Evolutionary conservation across 1,140 invertebrate species (phyloP).

Genomic region (Drosophila serrata): DNA sequence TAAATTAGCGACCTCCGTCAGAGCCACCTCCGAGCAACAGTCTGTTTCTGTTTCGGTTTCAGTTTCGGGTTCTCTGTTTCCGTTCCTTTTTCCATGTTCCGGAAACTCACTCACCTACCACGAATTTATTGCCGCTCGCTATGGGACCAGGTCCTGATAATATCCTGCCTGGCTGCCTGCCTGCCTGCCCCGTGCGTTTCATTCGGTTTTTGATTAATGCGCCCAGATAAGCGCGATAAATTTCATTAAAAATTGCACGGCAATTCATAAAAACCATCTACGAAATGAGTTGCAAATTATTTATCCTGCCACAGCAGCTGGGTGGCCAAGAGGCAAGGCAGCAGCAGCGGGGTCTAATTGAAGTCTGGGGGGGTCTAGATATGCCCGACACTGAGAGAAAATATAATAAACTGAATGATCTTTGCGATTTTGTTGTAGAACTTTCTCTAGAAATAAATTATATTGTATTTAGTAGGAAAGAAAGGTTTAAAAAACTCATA

Average conservation of each 20-base stretch:
- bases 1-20: slow-evolving; percentile 82
- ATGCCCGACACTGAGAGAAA: slow-evolving; percentile 16
- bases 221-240: slow-evolving; percentile 81
- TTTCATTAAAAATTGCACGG: slow-evolving; percentile 84
- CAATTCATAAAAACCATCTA: slow-evolving; percentile 83
- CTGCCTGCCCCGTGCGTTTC: slow-evolving; percentile 10
- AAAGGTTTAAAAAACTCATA: too few relatives aligned
- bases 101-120: slow-evolving; percentile 20
- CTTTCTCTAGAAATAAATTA: too few relatives aligned
- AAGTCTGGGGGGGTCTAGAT: slow-evolving; percentile 10
- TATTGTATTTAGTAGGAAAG: too few relatives aligned
- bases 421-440: too few relatives aligned
- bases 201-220: slow-evolving; percentile 76
- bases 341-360: slow-evolving; percentile 33
- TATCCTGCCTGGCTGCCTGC: neutral
- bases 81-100: slow-evolving; percentile 9
- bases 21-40: slow-evolving; percentile 69
- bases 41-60: slow-evolving; percentile 41
- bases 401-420: neutral
- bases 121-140: slow-evolving; percentile 48
- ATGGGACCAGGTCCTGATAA: slow-evolving; percentile 31
- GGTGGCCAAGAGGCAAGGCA: slow-evolving; percentile 7
- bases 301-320: slow-evolving; percentile 57
- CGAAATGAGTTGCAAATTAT: slow-evolving; percentile 83
- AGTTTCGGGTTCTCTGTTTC: slow-evolving; percentile 6